A percentile compares a stretch with the other conserved stretches of the same genome.
Conservation (phyloP, 2,797 vertebrate genomes). For the Hafferia zeledoni region DNA sequence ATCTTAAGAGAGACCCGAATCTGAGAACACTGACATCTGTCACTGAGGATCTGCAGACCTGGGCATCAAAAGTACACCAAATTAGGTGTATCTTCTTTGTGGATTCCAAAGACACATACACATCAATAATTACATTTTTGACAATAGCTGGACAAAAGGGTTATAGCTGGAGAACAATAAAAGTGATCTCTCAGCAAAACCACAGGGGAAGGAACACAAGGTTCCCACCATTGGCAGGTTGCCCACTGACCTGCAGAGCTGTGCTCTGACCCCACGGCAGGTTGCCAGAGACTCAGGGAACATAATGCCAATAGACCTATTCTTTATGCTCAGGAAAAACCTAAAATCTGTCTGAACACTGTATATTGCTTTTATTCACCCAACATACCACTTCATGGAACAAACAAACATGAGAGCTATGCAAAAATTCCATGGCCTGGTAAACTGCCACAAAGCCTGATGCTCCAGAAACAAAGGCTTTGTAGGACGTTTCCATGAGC, state of each 20-base stretch:
- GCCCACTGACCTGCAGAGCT: not conserved
- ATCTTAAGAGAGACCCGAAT: not conserved
- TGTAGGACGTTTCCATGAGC: not conserved
- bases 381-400: not conserved
- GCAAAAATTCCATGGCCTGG: not conserved
- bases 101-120: not conserved
- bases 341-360: not conserved
- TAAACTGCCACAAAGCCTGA: conserved; percentile 4
- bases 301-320: not conserved
- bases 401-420: not conserved
- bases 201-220: not conserved
- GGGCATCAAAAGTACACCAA: not conserved
- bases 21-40: not conserved
- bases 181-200: not conserved
- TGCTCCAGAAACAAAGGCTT: not conserved
- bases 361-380: not conserved
- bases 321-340: not conserved
- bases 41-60: not conserved
- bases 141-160: not conserved
- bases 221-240: not conserved
- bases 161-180: not conserved
- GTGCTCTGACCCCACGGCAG: not conserved
- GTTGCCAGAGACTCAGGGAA: not conserved
- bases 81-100: not conserved
- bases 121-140: not conserved